Evolutionary conservation across 2,888 invertebrate species (phyloP), one percentile per base, ranked within the genome.

Genomic region (Emmelina monodactyla): DNA sequence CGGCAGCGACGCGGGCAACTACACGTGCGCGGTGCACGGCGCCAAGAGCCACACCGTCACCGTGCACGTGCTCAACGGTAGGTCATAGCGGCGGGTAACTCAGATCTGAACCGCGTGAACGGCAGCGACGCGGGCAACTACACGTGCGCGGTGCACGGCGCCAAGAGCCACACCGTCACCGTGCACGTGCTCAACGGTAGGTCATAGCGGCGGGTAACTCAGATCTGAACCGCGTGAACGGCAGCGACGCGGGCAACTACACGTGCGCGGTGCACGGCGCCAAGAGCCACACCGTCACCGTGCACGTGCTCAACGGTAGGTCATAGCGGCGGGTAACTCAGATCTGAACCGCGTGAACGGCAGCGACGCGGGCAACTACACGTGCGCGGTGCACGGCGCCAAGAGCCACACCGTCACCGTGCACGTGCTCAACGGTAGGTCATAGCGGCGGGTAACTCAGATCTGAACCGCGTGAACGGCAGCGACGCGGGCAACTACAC

Each of bases 101-200:
- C n/a, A n/a, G n/a, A n/a, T 2, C 57, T 81, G 31, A 73, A 75
- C 1, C 55, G 76, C 1, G 76, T 81, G 9, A 78, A 79, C 50
- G 68, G 75, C 50, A 76, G 71, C 14, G 87, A 88, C 52, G 85
- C 87, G 16, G 88, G 88, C 5, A 88, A 87, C 66, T 88, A 88
- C 63, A 88, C 87, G 11, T 88, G 88, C 51, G 83, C 84, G 1
- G 87, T 88, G 14, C 82, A 85, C 5, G 87, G 87, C 28, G 85
- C 86, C 10, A 76, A 83, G 15, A 82, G 87, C 0, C 85, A 87
- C 45, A 85, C 84, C 9, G 86, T 88, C 19, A 82, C 85, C 29
- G 87, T 88, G 28, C 88, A 88, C 53, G 88, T 88, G 13, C 82
- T 88, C 34, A 87, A 87, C 53, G 87, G 88, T 79, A 82, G n/a